Conservation (phyloP, 2,888 invertebrate genomes). For the Nemotelus pantherinus region DNA sequence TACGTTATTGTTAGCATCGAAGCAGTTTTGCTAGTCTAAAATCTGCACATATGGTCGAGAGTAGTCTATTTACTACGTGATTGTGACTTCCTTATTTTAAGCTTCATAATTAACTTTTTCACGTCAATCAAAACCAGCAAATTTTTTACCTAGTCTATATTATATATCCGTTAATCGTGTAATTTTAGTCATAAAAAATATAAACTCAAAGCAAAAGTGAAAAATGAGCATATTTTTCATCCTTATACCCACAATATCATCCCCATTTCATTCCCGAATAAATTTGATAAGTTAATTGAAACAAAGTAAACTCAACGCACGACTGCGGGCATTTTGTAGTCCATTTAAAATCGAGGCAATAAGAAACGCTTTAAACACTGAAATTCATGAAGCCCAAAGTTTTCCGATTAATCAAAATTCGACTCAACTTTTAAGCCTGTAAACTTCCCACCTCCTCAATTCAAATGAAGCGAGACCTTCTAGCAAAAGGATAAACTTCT, state of each 20-base stretch:
- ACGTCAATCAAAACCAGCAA: too few relatives aligned
- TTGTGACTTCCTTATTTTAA: too few relatives aligned
- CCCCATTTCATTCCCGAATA: constrained; percentile 6
- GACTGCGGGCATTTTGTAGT: constrained; percentile 25
- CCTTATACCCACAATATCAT: not conserved
- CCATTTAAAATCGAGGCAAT: constrained; percentile 32
- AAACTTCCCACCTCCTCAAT: constrained; percentile 28
- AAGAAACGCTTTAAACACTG: constrained; percentile 18
- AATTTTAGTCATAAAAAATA: too few relatives aligned
- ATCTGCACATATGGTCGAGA: too few relatives aligned
- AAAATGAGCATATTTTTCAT: too few relatives aligned
- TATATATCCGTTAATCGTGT: too few relatives aligned
- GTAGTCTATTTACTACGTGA: too few relatives aligned
- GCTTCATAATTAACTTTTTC: too few relatives aligned
- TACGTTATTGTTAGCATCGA: too few relatives aligned
- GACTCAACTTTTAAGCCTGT: constrained; percentile 35
- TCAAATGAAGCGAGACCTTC: constrained; percentile 40
- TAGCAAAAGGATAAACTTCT: constrained; percentile 23
- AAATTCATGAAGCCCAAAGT: not conserved
- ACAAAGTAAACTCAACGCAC: not conserved
- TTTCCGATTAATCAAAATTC: constrained; percentile 38
- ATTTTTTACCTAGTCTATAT: too few relatives aligned
- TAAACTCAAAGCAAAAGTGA: too few relatives aligned
- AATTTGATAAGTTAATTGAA: constrained; percentile 18
- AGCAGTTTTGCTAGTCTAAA: too few relatives aligned